Percentiles rank a stretch among this genome's conserved stretches.
Evolutionary conservation across 1,140 invertebrate species (phyloP).

Genomic region (Drosophila takahashii): DNA sequence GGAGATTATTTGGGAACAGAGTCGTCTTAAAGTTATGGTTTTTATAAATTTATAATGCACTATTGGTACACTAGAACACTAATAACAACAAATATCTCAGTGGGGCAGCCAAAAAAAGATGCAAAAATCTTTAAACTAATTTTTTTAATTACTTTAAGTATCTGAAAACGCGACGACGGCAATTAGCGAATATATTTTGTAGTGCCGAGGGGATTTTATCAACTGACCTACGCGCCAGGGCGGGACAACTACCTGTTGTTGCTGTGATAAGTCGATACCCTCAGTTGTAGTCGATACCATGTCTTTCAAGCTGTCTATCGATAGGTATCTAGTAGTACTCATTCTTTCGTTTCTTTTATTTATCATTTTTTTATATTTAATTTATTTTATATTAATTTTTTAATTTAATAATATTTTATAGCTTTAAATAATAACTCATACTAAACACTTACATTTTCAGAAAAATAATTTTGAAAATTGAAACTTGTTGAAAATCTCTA

Average conservation of each 20-base stretch:
- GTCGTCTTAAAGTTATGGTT: neutral
- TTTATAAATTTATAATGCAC: constrained; percentile 6
- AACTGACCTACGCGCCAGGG: constrained; percentile 49
- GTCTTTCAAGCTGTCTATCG: neutral
- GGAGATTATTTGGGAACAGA: neutral
- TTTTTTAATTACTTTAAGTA: constrained; percentile 76
- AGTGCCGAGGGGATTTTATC: constrained; percentile 37
- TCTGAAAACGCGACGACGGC: constrained; percentile 38
- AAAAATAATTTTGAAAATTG: too few species aligned
- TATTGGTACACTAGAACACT: neutral
- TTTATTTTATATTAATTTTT: too few species aligned
- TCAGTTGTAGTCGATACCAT: neutral
- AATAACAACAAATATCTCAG: neutral
- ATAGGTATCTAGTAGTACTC: neutral
- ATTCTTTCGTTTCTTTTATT: neutral
- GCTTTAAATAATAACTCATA: too few species aligned
- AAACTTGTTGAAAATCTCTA: too few species aligned
- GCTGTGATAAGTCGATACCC: constrained; percentile 1
- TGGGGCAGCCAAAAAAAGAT: neutral
- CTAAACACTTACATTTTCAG: too few species aligned
- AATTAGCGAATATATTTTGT: constrained; percentile 39
- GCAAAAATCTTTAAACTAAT: constrained; percentile 5
- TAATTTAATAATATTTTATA: too few species aligned
- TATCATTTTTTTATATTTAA: too few species aligned
- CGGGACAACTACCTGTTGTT: constrained; percentile 55